Conservation (phyloP, 2,888 invertebrate genomes). For the Gisinianus flammeolus region DNA sequence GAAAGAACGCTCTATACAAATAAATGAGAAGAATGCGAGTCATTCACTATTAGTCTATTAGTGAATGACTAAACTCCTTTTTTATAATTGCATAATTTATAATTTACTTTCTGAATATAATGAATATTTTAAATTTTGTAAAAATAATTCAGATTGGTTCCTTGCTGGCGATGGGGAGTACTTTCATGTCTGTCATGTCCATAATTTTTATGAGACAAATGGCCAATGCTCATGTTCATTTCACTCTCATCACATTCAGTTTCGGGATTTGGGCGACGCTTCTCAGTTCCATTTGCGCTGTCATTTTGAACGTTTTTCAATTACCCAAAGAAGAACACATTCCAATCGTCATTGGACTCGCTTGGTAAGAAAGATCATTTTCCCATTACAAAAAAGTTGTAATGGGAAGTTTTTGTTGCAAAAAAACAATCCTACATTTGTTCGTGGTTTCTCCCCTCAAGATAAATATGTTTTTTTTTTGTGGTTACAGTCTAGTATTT, state of each 20-base stretch:
- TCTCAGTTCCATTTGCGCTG: constrained; percentile 29
- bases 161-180: constrained; percentile 40
- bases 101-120: background rate
- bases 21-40: background rate
- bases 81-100: too few species aligned
- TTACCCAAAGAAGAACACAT: constrained; percentile 40
- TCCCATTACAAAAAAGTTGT: background rate
- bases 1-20: background rate
- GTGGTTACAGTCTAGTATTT: constrained; percentile 28
- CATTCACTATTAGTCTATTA: too few species aligned
- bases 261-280: constrained; percentile 49
- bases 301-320: constrained; percentile 41
- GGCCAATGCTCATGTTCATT: constrained; percentile 51
- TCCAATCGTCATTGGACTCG: constrained; percentile 35
- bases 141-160: constrained; percentile 46
- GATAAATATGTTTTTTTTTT: background rate
- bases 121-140: background rate
- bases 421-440: background rate
- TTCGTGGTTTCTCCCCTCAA: background rate
- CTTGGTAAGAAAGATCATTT: constrained; percentile 11
- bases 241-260: constrained; percentile 43
- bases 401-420: background rate
- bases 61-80: too few species aligned
- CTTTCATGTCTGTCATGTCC: constrained; percentile 41
- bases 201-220: constrained; percentile 49